Percentiles rank a stretch among this genome's conserved stretches.
Conservation (phyloP, 2,888 invertebrate genomes). For the Onthophagus sagittarius region DNA sequence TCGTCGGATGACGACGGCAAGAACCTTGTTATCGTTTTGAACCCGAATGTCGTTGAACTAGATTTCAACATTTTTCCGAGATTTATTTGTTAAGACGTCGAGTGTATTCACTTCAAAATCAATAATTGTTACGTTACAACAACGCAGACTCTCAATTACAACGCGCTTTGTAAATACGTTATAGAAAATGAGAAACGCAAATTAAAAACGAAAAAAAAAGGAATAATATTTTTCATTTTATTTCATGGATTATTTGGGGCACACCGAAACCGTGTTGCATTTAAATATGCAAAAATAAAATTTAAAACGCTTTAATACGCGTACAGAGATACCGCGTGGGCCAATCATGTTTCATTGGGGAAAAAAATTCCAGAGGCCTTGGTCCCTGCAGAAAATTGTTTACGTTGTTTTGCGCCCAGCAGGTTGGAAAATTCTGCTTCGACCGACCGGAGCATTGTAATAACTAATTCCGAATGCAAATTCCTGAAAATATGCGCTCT, state of each 20-base stretch:
- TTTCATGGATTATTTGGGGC: too few species aligned
- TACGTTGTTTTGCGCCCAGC: neutral
- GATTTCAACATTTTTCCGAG: slow-evolving; percentile 29
- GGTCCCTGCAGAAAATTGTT: neutral
- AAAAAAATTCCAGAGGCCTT: neutral
- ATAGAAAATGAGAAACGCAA: too few species aligned
- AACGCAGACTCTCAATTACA: too few species aligned
- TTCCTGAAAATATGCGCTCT: neutral
- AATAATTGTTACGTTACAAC: neutral
- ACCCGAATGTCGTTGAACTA: slow-evolving; percentile 32
- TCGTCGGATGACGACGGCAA: slow-evolving; percentile 30
- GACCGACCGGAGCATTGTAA: neutral
- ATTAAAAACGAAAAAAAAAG: too few species aligned
- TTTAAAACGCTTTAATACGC: neutral
- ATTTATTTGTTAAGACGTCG: slow-evolving; percentile 20
- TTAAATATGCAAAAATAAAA: neutral
- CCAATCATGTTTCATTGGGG: neutral
- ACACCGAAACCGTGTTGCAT: neutral
- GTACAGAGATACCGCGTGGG: neutral
- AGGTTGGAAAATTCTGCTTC: neutral
- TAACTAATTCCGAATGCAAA: neutral
- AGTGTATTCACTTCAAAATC: slow-evolving; percentile 19
- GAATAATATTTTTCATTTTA: too few species aligned
- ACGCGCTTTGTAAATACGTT: too few species aligned
- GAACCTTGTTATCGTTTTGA: slow-evolving; percentile 31